Base-by-base conservation (phyloP, 2,113 vertebrate genomes). In the Microcebus jonahi region DNA sequence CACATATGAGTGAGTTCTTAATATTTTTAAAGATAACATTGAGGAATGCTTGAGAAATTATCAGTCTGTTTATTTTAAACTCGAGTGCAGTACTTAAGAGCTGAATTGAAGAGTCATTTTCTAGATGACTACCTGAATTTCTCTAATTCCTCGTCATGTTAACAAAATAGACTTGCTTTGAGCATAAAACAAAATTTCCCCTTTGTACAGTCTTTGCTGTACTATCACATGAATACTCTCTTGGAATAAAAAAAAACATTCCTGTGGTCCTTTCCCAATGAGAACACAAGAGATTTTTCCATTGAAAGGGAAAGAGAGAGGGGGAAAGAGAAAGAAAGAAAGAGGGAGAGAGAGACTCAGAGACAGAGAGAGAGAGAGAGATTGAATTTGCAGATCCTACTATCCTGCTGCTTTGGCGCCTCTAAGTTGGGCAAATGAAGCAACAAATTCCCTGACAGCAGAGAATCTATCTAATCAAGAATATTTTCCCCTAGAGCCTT, bases 121-220 rank as follows among this genome's bases (percentile, higher is more conserved):
- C 45, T 5, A 17, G 23, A 90, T 94, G 79, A 75, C 4, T 87
- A 70, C 3, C 39, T 57, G n/a, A 73, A 75, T 90, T 95, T 70
- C 21, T 83, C 61, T 63, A 86, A 83, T 89, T 23, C 65, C 15
- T 80, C 1, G 10, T 63, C 1, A 63, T n/a, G n/a, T 29, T 50
- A 80, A 80, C 36, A 97, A 95, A 84, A 88, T 89, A 23, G 82
- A 79, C 91, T 82, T 86, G 2, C 13, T 93, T 67, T 94, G 53
- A 68, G 39, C 8, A 53, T 89, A 77, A 67, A 88, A 88, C 20
- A 65, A 87, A 95, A 84, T 79, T 42, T 96, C 31, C 71, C 23
- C 76, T 86, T 95, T 42, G 63, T 75, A 88, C 1, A 65, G 27
- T 71, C 42, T 95, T 90, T 95, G 18, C 20, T 76, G 2, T 63